phyloP scores from a whole-genome alignment of 2,888 invertebrate genomes.

The Leistus spinibarbis region DNA sequence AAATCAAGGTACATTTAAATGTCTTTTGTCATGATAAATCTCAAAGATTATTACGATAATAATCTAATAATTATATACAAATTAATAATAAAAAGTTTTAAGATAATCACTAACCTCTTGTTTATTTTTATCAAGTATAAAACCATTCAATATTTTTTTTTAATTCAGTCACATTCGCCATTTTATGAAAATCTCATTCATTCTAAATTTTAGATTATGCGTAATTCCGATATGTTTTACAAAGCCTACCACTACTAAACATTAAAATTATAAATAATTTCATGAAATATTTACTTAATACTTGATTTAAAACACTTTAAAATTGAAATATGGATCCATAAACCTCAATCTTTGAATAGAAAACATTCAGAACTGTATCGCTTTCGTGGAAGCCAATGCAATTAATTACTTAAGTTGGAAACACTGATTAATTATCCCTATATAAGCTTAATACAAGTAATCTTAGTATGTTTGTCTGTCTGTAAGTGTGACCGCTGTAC shows the following conservation, averaged over 20 bases:
- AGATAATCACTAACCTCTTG: conserved; percentile 34
- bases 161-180: conserved; percentile 18
- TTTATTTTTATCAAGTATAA: conserved; percentile 29
- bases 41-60: conserved; percentile 16
- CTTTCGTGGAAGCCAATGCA: background rate
- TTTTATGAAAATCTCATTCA: conserved; percentile 17
- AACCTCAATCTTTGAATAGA: background rate
- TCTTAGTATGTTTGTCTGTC: too few species aligned
- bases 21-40: conserved; percentile 48
- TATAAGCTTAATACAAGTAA: too few species aligned
- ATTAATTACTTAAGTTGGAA: background rate
- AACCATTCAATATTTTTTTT: conserved; percentile 1
- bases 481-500: too few species aligned
- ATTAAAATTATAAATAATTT: background rate
- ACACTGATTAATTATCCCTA: background rate
- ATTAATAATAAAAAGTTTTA: conserved; percentile 3
- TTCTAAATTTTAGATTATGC: background rate
- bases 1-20: conserved; percentile 55
- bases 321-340: background rate
- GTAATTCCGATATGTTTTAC: background rate
- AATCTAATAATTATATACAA: background rate
- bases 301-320: background rate
- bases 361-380: background rate
- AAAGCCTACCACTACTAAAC: too few species aligned
- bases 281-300: background rate